A percentile compares a stretch with the other conserved stretches of the same genome.
Conservation (phyloP, 2,888 invertebrate genomes). For the Crocallis elinguaria region DNA sequence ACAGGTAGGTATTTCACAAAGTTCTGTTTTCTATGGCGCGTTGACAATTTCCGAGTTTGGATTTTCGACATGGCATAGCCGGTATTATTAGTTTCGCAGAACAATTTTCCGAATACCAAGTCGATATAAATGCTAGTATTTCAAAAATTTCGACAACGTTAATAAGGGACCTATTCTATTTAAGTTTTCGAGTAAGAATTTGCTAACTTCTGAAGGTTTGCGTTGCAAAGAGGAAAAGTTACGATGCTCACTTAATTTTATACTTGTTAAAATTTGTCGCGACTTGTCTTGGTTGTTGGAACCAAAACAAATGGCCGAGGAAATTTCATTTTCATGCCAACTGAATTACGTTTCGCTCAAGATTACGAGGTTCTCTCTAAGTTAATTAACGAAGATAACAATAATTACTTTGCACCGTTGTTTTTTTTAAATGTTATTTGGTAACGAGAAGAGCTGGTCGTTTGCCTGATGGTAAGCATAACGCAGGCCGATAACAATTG, state of each 20-base stretch:
- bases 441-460: no score
- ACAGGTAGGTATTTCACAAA: no score
- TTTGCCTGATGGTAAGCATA: no score
- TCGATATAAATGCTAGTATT: background rate
- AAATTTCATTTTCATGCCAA: constrained; percentile 44
- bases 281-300: constrained; percentile 18
- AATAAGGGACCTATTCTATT: constrained; percentile 18
- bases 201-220: constrained; percentile 22
- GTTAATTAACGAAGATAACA: constrained; percentile 24
- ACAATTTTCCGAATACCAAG: no score
- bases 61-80: no score
- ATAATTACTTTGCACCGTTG: constrained; percentile 12
- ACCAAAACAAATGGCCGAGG: constrained; percentile 37
- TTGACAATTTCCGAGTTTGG: no score
- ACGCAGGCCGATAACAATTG: no score
- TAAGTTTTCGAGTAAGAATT: constrained; percentile 19
- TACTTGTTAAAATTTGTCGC: constrained; percentile 46
- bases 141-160: background rate
- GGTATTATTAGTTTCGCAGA: no score
- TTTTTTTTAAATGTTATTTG: background rate
- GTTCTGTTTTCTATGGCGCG: no score
- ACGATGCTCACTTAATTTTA: constrained; percentile 41
- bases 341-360: constrained; percentile 38
- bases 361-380: constrained; percentile 31
- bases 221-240: constrained; percentile 32